These are phyloP conservation scores for Campoplex capitator DNA, from an alignment of 2,888 invertebrate species.

Conservation along the genomic window DNA sequence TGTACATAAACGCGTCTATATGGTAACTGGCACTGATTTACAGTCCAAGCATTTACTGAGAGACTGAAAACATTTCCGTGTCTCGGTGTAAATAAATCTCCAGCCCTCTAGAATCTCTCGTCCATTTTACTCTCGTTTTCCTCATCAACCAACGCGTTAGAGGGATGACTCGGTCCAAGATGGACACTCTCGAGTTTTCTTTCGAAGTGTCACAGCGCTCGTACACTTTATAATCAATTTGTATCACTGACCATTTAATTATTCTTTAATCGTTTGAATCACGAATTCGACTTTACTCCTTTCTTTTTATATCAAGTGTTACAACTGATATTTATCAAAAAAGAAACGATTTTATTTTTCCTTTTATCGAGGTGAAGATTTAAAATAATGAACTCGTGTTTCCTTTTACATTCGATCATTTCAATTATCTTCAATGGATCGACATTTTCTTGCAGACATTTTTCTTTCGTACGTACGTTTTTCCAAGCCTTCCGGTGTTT, in stretches of 20 bases:
- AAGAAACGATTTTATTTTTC: not conserved
- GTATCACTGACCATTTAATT: not conserved
- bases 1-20: conserved; percentile 18
- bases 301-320: not conserved
- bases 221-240: not conserved
- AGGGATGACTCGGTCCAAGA: not conserved
- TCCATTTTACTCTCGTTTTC: conserved; percentile 49
- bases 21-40: conserved; percentile 73
- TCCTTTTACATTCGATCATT: not conserved
- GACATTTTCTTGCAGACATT: not conserved
- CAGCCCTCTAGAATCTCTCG: conserved; percentile 58
- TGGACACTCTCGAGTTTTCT: conserved; percentile 1
- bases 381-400: not conserved
- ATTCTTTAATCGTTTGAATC: not conserved
- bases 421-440: conserved; percentile 35
- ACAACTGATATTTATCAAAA: not conserved
- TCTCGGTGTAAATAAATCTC: conserved; percentile 73
- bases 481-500: not conserved
- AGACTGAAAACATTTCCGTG: conserved; percentile 68
- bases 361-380: not conserved
- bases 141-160: conserved; percentile 15
- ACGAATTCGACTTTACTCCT: no score
- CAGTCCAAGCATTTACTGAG: conserved; percentile 73
- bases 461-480: not conserved
- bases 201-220: not conserved